Conservation (phyloP, 2,113 vertebrate genomes). For the Oreochromis aureus region DNA sequence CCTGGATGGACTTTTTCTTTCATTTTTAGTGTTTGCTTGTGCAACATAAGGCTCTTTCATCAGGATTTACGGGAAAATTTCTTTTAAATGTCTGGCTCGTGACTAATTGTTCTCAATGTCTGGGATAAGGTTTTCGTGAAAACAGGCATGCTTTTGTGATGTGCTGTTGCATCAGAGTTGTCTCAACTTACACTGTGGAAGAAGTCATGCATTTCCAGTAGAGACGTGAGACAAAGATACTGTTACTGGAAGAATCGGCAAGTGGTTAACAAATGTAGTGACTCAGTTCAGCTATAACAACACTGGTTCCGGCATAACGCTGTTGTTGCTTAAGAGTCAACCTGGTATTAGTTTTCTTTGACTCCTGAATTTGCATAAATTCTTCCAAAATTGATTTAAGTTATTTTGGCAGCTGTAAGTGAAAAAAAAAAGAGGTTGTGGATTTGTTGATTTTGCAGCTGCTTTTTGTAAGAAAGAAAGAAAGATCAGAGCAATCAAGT, state of each 20-base stretch:
- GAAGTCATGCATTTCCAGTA: conserved; percentile 46
- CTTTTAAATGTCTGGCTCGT: neutral
- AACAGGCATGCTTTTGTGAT: conserved; percentile 22
- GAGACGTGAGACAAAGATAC: neutral
- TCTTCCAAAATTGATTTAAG: neutral
- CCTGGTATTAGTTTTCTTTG: neutral
- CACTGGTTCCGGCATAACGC: neutral
- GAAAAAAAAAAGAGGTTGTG: neutral
- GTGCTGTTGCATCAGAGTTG: conserved; percentile 16
- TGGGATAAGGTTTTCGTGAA: neutral
- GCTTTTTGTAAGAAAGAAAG: neutral
- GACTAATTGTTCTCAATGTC: conserved; percentile 16
- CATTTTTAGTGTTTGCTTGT: neutral
- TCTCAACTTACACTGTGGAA: conserved; percentile 12
- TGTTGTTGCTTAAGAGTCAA: neutral
- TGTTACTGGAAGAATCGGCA: conserved; percentile 46
- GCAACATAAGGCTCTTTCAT: neutral
- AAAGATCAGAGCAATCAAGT: neutral
- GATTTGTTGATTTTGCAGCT: neutral
- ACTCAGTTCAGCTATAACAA: conserved; percentile 34
- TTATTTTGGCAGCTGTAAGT: neutral
- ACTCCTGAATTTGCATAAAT: neutral
- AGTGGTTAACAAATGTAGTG: conserved; percentile 16
- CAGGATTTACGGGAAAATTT: neutral
- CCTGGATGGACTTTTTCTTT: neutral